Evolutionary conservation across 2,113 vertebrate species (phyloP), one percentile per base, ranked within the genome.

Genomic region (Rhinogobius similis): DNA sequence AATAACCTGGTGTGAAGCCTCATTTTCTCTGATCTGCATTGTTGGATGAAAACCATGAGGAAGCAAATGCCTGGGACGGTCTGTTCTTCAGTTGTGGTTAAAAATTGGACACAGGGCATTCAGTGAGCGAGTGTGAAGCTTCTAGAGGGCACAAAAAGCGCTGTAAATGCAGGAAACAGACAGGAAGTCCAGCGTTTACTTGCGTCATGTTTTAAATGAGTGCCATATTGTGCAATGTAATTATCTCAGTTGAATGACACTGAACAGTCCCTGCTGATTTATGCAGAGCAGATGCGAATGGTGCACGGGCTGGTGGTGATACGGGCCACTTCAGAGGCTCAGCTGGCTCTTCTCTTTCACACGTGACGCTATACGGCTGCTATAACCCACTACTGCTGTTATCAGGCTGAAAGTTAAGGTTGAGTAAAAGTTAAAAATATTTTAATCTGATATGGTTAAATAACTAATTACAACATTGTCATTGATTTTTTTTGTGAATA

Each of bases 271-370:
- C 36, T 62, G 20, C 58, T 73, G 58, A 66, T 64, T 20, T 21
- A 59, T 65, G 61, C 61, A 64, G 50, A 59, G 61, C 59, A 59
- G 71, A 68, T 65, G 65, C 79, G 41, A 23, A 73, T 58, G 46
- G 27, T 36, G 58, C 58, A 36, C 21, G 29, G 29, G 70, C 70
- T 70, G 75, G 64, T 65, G 41, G 53, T 79, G 73, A 73, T 67
- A 65, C 65, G 36, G 62, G 65, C 80, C 68, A 44, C 59, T 68
- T 50, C 38, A 64, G 64, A 50, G 32, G 73, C 56, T 72, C 2
- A 56, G 52, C 58, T 83, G 82, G 77, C 68, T 68, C 69, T 65
- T 59, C 70, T 62, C 65, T 59, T 68, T 62, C 50, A 76, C 70
- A 70, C 21, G 62, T 10, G 21, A 50, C 46, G 9, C 46, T 50